Percentiles rank a stretch among this genome's conserved stretches.
phyloP scores from a whole-genome alignment of 1,140 invertebrate genomes.

The Odontomachus brunneus region DNA sequence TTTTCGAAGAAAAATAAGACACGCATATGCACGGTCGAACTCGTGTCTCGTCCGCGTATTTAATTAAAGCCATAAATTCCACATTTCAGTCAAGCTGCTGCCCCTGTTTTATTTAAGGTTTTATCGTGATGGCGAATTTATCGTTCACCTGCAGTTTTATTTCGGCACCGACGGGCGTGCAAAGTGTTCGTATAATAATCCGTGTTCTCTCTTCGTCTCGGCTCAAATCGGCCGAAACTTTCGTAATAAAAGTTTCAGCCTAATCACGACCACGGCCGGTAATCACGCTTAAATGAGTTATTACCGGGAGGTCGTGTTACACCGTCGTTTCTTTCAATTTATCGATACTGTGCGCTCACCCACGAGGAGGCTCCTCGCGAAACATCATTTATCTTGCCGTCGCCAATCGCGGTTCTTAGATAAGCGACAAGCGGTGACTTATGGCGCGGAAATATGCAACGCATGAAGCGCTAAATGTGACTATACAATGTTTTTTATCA shows the following conservation, averaged over 20 bases:
- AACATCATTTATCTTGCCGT: slow-evolving; percentile 33
- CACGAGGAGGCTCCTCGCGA: slow-evolving; percentile 4
- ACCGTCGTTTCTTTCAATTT: slow-evolving; percentile 55
- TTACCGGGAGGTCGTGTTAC: not conserved
- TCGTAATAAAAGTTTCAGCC: slow-evolving; percentile 59
- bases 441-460: not conserved
- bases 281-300: slow-evolving; percentile 48
- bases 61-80: too few relatives aligned
- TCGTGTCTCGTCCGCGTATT: too few relatives aligned
- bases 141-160: slow-evolving; percentile 29
- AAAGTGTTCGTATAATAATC: not conserved
- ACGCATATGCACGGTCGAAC: too few relatives aligned
- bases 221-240: slow-evolving; percentile 58
- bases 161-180: not conserved
- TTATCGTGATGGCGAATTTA: slow-evolving; percentile 8
- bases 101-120: slow-evolving; percentile 1
- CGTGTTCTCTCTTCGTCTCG: not conserved
- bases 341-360: not conserved
- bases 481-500: too few relatives aligned
- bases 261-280: slow-evolving; percentile 37
- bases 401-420: slow-evolving; percentile 1
- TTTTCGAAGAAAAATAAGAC: too few relatives aligned
- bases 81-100: too few relatives aligned
- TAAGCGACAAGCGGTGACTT: not conserved
- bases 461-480: not conserved